These are phyloP conservation scores for Datnioides undecimradiatus DNA, from an alignment of 2,113 vertebrate species.

Conservation along the genomic window DNA sequence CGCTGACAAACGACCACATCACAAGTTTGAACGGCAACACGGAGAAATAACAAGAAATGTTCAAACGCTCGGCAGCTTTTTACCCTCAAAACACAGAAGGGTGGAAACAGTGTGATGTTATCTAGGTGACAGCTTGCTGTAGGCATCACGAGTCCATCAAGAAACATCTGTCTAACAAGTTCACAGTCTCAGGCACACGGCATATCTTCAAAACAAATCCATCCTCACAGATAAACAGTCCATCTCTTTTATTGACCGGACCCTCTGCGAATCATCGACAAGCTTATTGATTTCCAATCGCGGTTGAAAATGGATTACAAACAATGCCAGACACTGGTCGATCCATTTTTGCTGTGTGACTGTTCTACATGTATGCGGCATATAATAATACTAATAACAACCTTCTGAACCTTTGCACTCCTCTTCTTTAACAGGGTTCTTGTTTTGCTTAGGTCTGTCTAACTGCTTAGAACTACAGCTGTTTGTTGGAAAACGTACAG, in stretches of 20 bases:
- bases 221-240: slow-evolving; percentile 14
- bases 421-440: background rate
- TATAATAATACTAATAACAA: no score
- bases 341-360: background rate
- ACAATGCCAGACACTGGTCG: background rate
- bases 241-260: slow-evolving; percentile 7
- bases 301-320: slow-evolving; percentile 22
- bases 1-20: slow-evolving; percentile 24
- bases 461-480: background rate
- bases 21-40: background rate
- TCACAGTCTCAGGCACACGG: slow-evolving; percentile 7
- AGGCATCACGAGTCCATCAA: slow-evolving; percentile 37
- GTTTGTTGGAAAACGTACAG: background rate
- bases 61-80: slow-evolving; percentile 12
- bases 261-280: background rate
- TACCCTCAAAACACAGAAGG: slow-evolving; percentile 1
- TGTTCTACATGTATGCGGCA: background rate
- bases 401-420: background rate
- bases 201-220: slow-evolving; percentile 38
- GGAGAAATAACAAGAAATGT: slow-evolving; percentile 7
- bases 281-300: slow-evolving; percentile 29
- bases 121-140: slow-evolving; percentile 47
- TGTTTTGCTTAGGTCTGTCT: background rate
- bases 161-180: slow-evolving; percentile 46
- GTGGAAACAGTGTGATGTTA: slow-evolving; percentile 36